A percentile compares a stretch with the other conserved stretches of the same genome.
Conservation (phyloP, 2,113 vertebrate genomes). For the Neodon shergylaensis region DNA sequence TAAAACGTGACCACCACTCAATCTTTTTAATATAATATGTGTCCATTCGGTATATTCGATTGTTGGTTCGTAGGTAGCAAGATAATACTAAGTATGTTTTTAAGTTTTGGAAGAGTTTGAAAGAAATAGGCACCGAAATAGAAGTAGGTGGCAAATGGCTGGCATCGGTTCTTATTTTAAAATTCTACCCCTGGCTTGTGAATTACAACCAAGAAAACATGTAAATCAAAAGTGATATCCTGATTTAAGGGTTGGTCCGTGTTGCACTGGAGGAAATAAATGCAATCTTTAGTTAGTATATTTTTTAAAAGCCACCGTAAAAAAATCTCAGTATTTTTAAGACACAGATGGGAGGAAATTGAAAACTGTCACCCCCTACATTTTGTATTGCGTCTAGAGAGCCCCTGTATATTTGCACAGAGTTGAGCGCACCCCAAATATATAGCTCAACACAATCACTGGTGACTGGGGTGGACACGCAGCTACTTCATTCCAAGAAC, state of each 20-base stretch:
- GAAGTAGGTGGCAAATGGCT: constrained; percentile 73
- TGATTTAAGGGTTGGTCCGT: constrained; percentile 62
- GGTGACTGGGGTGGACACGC: constrained; percentile 36
- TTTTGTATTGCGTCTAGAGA: constrained; percentile 67
- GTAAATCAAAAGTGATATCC: constrained; percentile 70
- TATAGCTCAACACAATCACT: background rate
- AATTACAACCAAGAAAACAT: constrained; percentile 64
- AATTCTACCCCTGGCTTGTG: constrained; percentile 67
- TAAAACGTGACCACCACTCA: background rate
- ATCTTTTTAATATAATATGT: background rate
- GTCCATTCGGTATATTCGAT: background rate
- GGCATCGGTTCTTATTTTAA: constrained; percentile 66
- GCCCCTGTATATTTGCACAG: constrained; percentile 66
- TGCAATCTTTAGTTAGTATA: constrained; percentile 66
- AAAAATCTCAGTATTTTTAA: constrained; percentile 62
- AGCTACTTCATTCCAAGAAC: constrained; percentile 28
- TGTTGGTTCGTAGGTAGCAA: background rate
- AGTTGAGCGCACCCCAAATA: constrained; percentile 27
- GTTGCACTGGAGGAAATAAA: constrained; percentile 17
- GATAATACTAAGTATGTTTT: background rate
- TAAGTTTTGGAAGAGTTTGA: constrained; percentile 12
- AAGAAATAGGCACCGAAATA: constrained; percentile 1
- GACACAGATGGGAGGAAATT: constrained; percentile 65
- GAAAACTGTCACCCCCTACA: constrained; percentile 77
- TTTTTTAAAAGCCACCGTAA: constrained; percentile 63